Evolutionary conservation across 2,113 vertebrate species (phyloP).

Genomic region (Ophthalmolycus amberensis): DNA sequence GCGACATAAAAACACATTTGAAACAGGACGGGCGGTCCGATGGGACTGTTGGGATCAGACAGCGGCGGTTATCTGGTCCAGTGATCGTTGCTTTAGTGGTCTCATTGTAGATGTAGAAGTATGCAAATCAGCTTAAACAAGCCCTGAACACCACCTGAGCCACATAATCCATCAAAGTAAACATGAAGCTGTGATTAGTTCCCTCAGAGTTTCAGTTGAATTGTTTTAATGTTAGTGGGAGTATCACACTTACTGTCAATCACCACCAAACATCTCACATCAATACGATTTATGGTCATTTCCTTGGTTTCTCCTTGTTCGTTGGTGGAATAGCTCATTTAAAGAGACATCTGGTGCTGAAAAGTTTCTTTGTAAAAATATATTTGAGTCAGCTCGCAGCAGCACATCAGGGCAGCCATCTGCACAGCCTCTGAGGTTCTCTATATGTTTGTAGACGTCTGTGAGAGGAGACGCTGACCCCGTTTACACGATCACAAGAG

Average conservation of each 20-base stretch:
- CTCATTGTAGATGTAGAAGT: background rate
- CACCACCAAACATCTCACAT: background rate
- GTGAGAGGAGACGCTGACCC: conserved; percentile 44
- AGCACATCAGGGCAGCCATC: conserved; percentile 68
- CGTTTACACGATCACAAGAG: conserved; percentile 33
- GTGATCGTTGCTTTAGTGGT: too few species aligned
- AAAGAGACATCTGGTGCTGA: background rate
- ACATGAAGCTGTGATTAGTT: conserved; percentile 9
- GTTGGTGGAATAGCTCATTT: background rate
- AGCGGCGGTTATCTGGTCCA: too few species aligned
- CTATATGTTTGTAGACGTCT: conserved; percentile 45
- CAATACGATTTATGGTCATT: background rate
- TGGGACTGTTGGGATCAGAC: background rate
- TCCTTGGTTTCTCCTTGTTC: background rate
- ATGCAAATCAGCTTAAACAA: too few species aligned
- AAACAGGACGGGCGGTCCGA: too few species aligned
- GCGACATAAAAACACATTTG: too few species aligned
- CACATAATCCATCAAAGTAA: conserved; percentile 14
- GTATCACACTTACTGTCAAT: background rate
- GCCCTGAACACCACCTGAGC: conserved; percentile 1
- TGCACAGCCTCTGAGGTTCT: conserved; percentile 59
- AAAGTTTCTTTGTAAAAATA: background rate
- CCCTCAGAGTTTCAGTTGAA: background rate
- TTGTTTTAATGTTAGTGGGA: background rate
- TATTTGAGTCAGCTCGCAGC: conserved; percentile 33